Conservation (phyloP, 2,113 vertebrate species). For the Brachionichthys hirsutus region DNA sequence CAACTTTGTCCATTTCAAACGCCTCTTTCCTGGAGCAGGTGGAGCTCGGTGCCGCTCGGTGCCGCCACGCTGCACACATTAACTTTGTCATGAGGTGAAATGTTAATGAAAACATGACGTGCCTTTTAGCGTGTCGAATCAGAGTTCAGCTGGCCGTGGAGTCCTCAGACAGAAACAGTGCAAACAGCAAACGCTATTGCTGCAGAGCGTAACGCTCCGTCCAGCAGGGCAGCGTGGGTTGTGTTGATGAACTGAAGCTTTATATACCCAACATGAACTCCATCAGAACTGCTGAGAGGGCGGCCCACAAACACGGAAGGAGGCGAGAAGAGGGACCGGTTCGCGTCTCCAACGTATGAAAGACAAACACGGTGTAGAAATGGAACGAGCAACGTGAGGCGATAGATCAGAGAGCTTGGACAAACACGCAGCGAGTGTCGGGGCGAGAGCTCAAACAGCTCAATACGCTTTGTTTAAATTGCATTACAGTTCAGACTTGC, state of each 20-base stretch:
- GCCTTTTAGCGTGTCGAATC: too few species aligned
- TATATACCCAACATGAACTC: neutral
- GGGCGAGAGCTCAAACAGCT: conserved; percentile 18
- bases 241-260: neutral
- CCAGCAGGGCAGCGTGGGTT: too few species aligned
- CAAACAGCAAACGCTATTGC: too few species aligned
- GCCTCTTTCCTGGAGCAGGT: neutral
- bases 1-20: conserved; percentile 6
- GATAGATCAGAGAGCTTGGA: conserved; percentile 43
- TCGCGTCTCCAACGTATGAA: conserved; percentile 39
- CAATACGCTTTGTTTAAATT: conserved; percentile 30
- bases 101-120: too few species aligned
- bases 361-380: conserved; percentile 49
- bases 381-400: conserved; percentile 41
- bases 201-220: too few species aligned
- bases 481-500: conserved; percentile 4
- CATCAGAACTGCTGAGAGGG: conserved; percentile 7
- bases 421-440: conserved; percentile 31
- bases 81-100: too few species aligned
- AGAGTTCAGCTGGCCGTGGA: too few species aligned
- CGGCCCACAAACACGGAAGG: conserved; percentile 9
- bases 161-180: too few species aligned
- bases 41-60: too few species aligned
- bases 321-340: conserved; percentile 1
- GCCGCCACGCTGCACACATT: too few species aligned